Evolutionary conservation across 2,113 vertebrate species (phyloP).

Genomic region (Petromus typicus): DNA sequence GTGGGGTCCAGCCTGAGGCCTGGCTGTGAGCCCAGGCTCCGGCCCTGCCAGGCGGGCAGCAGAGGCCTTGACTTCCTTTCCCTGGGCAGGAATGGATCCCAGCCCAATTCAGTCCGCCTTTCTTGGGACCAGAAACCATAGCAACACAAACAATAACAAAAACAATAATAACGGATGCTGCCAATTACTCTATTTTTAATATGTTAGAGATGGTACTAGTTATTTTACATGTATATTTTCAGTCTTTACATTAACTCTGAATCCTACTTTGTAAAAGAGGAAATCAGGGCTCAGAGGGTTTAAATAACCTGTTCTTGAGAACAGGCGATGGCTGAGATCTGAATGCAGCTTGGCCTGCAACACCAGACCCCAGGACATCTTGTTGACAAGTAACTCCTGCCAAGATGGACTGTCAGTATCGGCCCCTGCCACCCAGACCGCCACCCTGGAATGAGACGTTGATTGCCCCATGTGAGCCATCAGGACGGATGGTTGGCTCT

Average conservation of each 20-base stretch:
- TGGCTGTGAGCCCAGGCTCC: not conserved
- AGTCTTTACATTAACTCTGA: not conserved
- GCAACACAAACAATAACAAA: constrained; percentile 34
- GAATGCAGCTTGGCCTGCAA: not conserved
- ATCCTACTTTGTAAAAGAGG: not conserved
- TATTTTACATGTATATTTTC: not conserved
- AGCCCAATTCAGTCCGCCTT: not conserved
- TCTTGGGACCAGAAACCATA: constrained; percentile 1
- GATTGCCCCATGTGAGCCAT: not conserved
- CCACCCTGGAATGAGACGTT: not conserved
- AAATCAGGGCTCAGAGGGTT: not conserved
- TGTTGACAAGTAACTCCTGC: not conserved
- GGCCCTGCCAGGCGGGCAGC: not conserved
- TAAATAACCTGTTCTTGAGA: not conserved
- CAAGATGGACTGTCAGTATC: not conserved
- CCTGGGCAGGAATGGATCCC: not conserved
- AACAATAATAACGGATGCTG: not conserved
- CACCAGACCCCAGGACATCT: not conserved
- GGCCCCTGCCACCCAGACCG: not conserved
- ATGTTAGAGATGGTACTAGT: not conserved
- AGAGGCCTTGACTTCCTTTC: not conserved
- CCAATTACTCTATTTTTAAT: not conserved
- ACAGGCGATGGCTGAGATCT: not conserved
- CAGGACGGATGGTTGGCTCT: not conserved
- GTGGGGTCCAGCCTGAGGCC: not conserved